Evolutionary conservation across 2,113 vertebrate genomes (phyloP).

Genomic region (Carollia perspicillata): DNA sequence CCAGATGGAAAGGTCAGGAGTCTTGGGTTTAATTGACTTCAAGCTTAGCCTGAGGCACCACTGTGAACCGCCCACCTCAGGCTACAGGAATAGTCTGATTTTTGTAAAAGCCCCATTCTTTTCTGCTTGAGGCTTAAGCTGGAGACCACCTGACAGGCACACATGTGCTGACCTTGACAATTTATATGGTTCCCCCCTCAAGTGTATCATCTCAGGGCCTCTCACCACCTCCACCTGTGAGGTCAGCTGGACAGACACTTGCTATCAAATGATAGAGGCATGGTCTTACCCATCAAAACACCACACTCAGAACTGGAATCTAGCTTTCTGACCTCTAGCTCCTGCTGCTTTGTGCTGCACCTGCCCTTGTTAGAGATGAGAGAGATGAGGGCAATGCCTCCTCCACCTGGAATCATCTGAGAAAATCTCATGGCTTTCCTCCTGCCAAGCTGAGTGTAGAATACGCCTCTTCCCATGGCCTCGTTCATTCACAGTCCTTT

Average conservation of each 20-base stretch:
- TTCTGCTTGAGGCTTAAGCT: neutral
- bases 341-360: neutral
- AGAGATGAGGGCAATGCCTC: neutral
- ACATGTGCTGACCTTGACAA: no score
- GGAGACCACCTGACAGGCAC: neutral
- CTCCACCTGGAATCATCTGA: no score
- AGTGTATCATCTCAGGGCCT: neutral
- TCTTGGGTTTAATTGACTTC: neutral
- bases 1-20: no score
- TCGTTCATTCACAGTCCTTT: neutral
- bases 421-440: neutral
- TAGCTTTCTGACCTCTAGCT: neutral
- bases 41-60: neutral
- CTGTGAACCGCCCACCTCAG: neutral
- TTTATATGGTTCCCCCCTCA: accelerated
- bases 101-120: neutral
- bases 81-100: neutral
- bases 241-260: neutral
- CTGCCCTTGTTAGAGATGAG: neutral
- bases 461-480: neutral
- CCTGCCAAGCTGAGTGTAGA: neutral
- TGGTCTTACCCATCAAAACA: accelerated
- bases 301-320: no score
- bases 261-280: neutral
- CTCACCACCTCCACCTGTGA: neutral